phyloP scores from a whole-genome alignment of 2,113 vertebrate species.

The Physeter macrocephalus region DNA sequence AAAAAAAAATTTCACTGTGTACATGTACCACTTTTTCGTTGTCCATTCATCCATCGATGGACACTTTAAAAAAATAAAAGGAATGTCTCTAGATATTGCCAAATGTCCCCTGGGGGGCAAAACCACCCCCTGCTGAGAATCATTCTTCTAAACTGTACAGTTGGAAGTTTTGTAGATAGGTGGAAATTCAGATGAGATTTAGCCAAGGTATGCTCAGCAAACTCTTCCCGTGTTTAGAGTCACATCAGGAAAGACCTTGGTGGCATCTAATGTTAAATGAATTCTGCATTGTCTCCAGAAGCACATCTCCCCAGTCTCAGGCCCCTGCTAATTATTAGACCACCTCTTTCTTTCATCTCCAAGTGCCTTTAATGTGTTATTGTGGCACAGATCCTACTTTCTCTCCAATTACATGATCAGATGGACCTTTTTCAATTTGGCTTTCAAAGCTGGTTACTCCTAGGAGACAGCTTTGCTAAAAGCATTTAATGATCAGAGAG shows the following conservation, averaged over 20 bases:
- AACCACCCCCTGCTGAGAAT: neutral
- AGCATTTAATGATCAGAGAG: constrained; percentile 72
- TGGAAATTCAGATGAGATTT: neutral
- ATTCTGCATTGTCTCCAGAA: constrained; percentile 3
- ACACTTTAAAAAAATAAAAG: neutral
- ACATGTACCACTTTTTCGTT: neutral
- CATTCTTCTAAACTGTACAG: neutral
- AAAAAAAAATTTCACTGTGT: neutral
- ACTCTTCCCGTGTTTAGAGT: neutral
- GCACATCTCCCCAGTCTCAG: neutral
- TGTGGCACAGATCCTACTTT: constrained; percentile 71
- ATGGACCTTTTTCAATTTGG: constrained; percentile 77
- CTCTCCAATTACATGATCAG: constrained; percentile 72
- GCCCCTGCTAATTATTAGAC: constrained; percentile 60
- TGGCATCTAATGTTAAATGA: constrained; percentile 9
- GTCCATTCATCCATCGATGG: neutral
- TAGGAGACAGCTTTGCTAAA: constrained; percentile 76
- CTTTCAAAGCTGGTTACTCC: constrained; percentile 72
- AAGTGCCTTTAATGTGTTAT: constrained; percentile 72
- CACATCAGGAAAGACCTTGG: neutral
- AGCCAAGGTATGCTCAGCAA: neutral
- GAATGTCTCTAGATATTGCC: neutral
- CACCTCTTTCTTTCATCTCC: constrained; percentile 67
- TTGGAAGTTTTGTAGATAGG: neutral
- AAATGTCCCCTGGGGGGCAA: neutral